phyloP scores from a whole-genome alignment of 2,797 vertebrate genomes.

The Falco columbarius region DNA sequence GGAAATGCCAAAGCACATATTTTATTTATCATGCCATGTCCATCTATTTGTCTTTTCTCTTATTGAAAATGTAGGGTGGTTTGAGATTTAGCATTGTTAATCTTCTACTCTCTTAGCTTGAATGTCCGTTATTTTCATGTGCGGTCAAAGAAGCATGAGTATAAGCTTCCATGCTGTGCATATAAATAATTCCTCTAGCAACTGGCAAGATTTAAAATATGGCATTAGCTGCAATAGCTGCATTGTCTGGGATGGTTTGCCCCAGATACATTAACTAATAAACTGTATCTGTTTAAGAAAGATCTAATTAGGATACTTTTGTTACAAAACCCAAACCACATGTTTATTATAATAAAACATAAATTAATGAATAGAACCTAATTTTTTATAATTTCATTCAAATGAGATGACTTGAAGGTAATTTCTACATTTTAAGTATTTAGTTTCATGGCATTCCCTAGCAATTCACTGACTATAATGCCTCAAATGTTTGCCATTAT shows the following conservation, averaged over 20 bases:
- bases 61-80: constrained; percentile 41
- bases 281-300: constrained; percentile 64
- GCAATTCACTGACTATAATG: constrained; percentile 24
- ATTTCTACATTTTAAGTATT: constrained; percentile 66
- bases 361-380: constrained; percentile 54
- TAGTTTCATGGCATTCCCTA: constrained; percentile 25
- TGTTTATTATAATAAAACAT: constrained; percentile 56
- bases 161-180: constrained; percentile 70
- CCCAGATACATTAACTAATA: constrained; percentile 43
- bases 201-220: constrained; percentile 67
- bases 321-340: constrained; percentile 45
- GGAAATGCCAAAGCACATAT: not conserved
- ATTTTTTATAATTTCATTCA: constrained; percentile 54
- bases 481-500: constrained; percentile 27
- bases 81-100: constrained; percentile 62
- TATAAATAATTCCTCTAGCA: constrained; percentile 70
- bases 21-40: constrained; percentile 4
- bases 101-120: constrained; percentile 61
- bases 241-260: constrained; percentile 54
- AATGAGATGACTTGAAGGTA: constrained; percentile 60
- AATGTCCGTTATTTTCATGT: constrained; percentile 70
- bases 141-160: constrained; percentile 59
- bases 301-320: constrained; percentile 57
- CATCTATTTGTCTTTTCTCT: constrained; percentile 42
- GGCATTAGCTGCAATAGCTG: constrained; percentile 12